Percentiles rank a stretch among this genome's conserved stretches.
phyloP scores from a whole-genome alignment of 1,140 invertebrate species.

The Lasioglossum albipes region DNA sequence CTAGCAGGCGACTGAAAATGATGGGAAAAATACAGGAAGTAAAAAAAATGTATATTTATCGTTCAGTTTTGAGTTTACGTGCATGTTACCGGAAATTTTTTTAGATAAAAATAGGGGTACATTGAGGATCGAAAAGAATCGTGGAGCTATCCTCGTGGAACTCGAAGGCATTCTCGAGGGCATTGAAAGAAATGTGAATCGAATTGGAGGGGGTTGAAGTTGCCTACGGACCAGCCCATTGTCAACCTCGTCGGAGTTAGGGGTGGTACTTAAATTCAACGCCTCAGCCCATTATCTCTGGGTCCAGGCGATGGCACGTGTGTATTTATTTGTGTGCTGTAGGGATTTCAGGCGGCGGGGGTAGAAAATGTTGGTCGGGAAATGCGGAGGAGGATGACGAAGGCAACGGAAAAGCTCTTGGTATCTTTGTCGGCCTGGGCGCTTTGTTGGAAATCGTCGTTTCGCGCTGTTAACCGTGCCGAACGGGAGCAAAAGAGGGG shows the following conservation, averaged over 20 bases:
- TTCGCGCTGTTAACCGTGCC: conserved; percentile 44
- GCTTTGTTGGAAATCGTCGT: conserved; percentile 44
- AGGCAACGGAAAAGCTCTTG: conserved; percentile 12
- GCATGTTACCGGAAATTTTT: no score
- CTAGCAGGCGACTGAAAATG: no score
- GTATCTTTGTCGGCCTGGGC: conserved; percentile 17
- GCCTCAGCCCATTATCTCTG: not conserved
- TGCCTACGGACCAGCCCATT: conserved; percentile 63
- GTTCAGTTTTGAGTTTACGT: no score
- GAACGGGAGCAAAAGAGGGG: conserved; percentile 4
- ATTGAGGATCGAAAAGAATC: no score
- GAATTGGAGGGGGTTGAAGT: conserved; percentile 56
- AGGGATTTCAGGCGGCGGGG: not conserved
- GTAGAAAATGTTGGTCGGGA: not conserved
- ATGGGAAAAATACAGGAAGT: no score
- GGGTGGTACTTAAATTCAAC: conserved; percentile 55
- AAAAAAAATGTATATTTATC: no score
- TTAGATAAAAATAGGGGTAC: no score
- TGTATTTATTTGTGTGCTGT: conserved; percentile 29
- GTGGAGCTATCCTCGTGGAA: not conserved
- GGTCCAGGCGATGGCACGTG: not conserved
- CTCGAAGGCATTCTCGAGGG: conserved; percentile 32
- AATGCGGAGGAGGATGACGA: not conserved
- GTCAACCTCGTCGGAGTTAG: conserved; percentile 46
- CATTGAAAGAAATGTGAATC: conserved; percentile 67